Percentiles rank a stretch among this genome's conserved stretches.
These are phyloP conservation scores for Numenius phaeopus DNA, from an alignment of 2,797 vertebrate species.

Conservation along the genomic window DNA sequence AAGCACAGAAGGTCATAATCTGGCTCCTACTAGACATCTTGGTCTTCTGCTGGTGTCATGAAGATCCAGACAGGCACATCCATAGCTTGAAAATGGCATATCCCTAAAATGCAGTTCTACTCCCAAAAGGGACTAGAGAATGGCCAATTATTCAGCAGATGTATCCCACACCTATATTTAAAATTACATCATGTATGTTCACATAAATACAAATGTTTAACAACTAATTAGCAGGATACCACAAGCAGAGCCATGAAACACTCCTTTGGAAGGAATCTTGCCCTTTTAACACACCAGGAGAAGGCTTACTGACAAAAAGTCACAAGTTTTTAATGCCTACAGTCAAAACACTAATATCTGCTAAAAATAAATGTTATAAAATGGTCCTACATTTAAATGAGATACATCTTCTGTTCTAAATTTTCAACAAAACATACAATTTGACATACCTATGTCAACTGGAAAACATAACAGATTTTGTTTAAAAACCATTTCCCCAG, in stretches of 20 bases:
- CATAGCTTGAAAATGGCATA: neutral
- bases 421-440: neutral
- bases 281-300: neutral
- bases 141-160: neutral
- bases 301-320: neutral
- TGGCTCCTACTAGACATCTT: neutral
- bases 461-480: neutral
- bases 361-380: neutral
- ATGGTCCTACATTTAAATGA: neutral
- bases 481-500: neutral
- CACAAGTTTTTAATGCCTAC: neutral
- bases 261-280: neutral
- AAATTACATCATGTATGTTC: neutral
- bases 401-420: neutral
- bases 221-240: neutral
- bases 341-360: neutral
- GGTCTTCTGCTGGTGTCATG: neutral
- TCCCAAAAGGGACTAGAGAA: neutral
- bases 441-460: neutral
- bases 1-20: neutral
- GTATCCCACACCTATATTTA: neutral
- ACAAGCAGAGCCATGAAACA: neutral
- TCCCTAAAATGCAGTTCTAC: neutral
- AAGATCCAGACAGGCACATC: neutral
- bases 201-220: neutral